Conservation (phyloP, 1,140 invertebrate species). For the Drosophila ironensis region DNA sequence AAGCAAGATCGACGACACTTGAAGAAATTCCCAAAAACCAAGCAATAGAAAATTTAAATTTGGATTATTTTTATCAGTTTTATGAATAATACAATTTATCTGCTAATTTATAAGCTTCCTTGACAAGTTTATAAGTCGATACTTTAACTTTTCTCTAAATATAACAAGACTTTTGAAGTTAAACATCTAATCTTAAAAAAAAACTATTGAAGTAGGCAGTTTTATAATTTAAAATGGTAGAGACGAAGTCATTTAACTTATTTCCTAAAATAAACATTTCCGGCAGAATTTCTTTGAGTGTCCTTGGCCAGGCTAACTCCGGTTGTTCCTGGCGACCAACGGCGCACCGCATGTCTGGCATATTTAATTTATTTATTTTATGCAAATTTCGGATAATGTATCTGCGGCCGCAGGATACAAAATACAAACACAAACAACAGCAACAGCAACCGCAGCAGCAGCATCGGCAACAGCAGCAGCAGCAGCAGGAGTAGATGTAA, state of each 20-base stretch:
- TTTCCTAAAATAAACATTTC: neutral
- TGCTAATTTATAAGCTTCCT: too few species aligned
- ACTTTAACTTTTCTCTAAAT: too few species aligned
- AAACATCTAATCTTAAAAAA: too few species aligned
- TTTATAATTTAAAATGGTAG: too few species aligned
- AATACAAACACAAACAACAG: slow-evolving; percentile 54
- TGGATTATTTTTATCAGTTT: neutral
- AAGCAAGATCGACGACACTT: slow-evolving; percentile 16
- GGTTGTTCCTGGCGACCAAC: slow-evolving; percentile 49
- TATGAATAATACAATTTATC: neutral
- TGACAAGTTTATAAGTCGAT: too few species aligned
- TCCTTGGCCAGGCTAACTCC: slow-evolving; percentile 24
- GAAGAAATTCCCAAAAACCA: too few species aligned
- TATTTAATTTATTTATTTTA: slow-evolving; percentile 82
- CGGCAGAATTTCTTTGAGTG: slow-evolving; percentile 7
- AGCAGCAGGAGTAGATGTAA: slow-evolving; percentile 53
- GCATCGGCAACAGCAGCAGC: slow-evolving; percentile 25
- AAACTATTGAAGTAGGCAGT: too few species aligned
- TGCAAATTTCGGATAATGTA: slow-evolving; percentile 82
- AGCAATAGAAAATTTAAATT: too few species aligned
- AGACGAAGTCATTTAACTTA: too few species aligned
- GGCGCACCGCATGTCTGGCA: slow-evolving; percentile 81
- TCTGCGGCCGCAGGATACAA: slow-evolving; percentile 79
- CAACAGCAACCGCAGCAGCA: too few species aligned
- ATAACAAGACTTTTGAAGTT: too few species aligned